These are phyloP conservation scores for Lophius piscatorius DNA, from an alignment of 2,113 vertebrate genomes.

Conservation along the genomic window DNA sequence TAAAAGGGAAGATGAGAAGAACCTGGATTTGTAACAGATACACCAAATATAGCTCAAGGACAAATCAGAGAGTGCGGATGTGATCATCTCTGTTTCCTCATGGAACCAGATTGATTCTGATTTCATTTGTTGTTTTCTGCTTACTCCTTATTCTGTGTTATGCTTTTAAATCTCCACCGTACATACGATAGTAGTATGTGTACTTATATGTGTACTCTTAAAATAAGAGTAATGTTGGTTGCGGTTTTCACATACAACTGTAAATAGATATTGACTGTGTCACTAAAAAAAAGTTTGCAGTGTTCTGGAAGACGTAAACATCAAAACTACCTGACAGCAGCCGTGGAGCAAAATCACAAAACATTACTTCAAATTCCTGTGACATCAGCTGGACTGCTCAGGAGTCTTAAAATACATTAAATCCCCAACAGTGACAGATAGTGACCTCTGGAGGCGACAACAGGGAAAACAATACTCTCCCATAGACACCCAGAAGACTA, in stretches of 20 bases:
- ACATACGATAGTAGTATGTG: too few relatives aligned
- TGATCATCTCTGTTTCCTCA: too few relatives aligned
- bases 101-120: too few relatives aligned
- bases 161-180: too few relatives aligned
- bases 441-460: conserved; percentile 24
- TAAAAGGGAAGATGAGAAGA: conserved; percentile 15
- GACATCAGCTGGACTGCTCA: neutral
- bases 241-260: neutral
- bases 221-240: neutral
- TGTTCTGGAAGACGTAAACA: neutral
- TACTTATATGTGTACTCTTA: neutral
- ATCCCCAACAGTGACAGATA: too few relatives aligned
- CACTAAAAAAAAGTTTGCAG: neutral
- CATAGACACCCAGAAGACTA: too few relatives aligned
- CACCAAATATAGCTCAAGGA: conserved; percentile 34
- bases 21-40: conserved; percentile 13
- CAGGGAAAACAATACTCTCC: neutral
- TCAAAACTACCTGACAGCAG: neutral
- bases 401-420: neutral
- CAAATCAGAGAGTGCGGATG: neutral
- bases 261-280: neutral
- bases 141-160: too few relatives aligned
- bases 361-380: neutral
- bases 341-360: neutral
- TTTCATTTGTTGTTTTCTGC: too few relatives aligned